Conservation (phyloP, 2,888 invertebrate genomes). For the Luffia ferchaultella region DNA sequence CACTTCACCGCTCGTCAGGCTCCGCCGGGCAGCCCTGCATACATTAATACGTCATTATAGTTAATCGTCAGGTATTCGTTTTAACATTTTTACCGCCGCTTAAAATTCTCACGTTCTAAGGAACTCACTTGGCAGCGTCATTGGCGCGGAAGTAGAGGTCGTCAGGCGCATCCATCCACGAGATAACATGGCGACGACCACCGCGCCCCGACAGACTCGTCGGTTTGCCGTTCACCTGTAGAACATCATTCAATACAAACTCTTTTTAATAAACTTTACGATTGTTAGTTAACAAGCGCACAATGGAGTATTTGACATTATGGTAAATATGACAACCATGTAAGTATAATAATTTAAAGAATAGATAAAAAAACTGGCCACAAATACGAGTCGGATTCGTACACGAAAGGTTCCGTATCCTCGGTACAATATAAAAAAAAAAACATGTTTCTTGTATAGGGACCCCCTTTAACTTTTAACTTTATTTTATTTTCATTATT, state of each 20-base stretch:
- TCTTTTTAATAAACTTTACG: too few species aligned
- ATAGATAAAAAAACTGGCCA: too few species aligned
- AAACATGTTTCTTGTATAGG: too few species aligned
- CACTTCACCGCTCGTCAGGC: slow-evolving; percentile 49
- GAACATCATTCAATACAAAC: slow-evolving; percentile 5
- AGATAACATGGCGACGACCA: slow-evolving; percentile 90
- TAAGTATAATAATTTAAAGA: too few species aligned
- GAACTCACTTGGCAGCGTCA: slow-evolving; percentile 85
- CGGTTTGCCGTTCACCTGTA: slow-evolving; percentile 82
- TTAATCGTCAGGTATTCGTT: not conserved
- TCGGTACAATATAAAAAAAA: too few species aligned
- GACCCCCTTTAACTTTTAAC: too few species aligned
- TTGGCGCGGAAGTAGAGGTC: slow-evolving; percentile 96
- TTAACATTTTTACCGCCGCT: not conserved
- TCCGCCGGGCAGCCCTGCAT: slow-evolving; percentile 13
- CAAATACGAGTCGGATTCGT: too few species aligned
- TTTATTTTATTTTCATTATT: too few species aligned
- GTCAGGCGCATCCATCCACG: slow-evolving; percentile 98
- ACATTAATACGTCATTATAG: not conserved
- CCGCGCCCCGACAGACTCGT: slow-evolving; percentile 82
- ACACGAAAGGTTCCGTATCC: too few species aligned
- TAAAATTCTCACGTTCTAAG: not conserved
- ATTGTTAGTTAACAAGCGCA: too few species aligned
- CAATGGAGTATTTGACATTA: too few species aligned
- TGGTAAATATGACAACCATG: too few species aligned